A percentile compares a stretch with the other conserved stretches of the same genome.
Conservation (phyloP, 2,113 vertebrate species). For the Callopanchax toddi region DNA sequence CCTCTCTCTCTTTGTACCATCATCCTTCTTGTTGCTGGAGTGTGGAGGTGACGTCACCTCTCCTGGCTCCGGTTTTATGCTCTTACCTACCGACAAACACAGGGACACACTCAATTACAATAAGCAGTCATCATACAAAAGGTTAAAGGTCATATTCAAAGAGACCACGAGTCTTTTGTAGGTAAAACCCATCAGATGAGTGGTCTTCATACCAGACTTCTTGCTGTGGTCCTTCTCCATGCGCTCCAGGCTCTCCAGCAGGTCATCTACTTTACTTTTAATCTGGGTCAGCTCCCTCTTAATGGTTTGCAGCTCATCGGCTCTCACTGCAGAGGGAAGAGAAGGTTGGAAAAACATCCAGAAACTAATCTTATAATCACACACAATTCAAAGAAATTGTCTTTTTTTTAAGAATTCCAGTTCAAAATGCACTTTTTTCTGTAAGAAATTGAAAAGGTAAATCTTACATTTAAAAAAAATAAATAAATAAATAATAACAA, state of each 20-base stretch:
- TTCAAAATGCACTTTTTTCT: too few relatives aligned
- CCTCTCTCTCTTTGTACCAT: constrained; percentile 80
- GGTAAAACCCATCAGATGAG: background rate
- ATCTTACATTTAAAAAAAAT: too few relatives aligned
- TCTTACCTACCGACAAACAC: constrained; percentile 75
- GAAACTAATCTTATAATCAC: too few relatives aligned
- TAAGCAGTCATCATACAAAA: background rate
- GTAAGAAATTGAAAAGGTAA: too few relatives aligned
- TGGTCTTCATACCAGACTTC: constrained; percentile 66
- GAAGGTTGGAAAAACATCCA: background rate
- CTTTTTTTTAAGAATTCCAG: too few relatives aligned
- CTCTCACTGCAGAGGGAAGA: constrained; percentile 54
- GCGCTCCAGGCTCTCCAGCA: constrained; percentile 81
- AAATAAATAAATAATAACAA: too few relatives aligned
- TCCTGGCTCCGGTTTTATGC: constrained; percentile 74
- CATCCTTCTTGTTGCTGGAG: constrained; percentile 80
- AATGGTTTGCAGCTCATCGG: constrained; percentile 75
- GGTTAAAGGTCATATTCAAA: background rate
- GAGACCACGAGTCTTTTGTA: background rate
- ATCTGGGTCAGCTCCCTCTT: constrained; percentile 74
- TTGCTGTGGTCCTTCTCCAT: constrained; percentile 90
- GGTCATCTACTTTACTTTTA: constrained; percentile 75
- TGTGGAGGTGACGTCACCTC: constrained; percentile 74
- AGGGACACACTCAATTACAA: too few relatives aligned
- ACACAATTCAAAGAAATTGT: too few relatives aligned